Base-by-base conservation (phyloP, 2,797 vertebrate genomes). In the Eulemur albifrons region DNA sequence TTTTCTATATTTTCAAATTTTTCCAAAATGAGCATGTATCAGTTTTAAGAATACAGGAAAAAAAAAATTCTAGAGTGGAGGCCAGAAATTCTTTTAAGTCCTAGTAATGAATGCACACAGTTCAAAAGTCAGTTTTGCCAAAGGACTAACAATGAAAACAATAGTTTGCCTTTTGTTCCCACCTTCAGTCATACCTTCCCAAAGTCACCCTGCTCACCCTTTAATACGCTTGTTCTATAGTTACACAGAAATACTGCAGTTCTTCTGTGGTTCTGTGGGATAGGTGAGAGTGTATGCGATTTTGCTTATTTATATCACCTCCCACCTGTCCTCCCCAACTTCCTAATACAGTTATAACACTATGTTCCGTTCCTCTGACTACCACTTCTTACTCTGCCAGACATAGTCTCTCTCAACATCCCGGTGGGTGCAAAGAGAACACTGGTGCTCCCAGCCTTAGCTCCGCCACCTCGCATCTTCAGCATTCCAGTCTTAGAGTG, bases 121-220 rank as follows among this genome's bases (percentile, higher is more conserved):
- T 73, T 88, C 88, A 85, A 88, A 90, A 48, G 52, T 50, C 48
- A 83, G 61, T 32, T 93, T 84, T 76, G 52, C 76, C 40, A 92
- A 83, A 88, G 5, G 32, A 35, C 48, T 69, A 50, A 76, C 15
- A 70, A 72, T 10, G 30, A 96, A 79, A 89, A 85, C 4, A 43
- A 63, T n/a, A 27, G 38, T 57, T 81, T 86, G 54, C 25, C 65
- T 65, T 86, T 90, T 11, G 18, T 17, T 27, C 21, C 5, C 45
- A 67, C 25, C 7, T 4, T 82, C 15, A 14, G 2, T 30, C 27
- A 59, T 14, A 32, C 2, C 48, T 45, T 57, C 50, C n/a, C 57
- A 23, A 73, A 70, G 27, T 52, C 54, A 63, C 61, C 50, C 50
- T 52, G 5, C 30, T 32, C 23, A 50, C 5, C 5, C 43, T 45